A percentile compares a stretch with the other conserved stretches of the same genome.
phyloP scores from a whole-genome alignment of 2,797 vertebrate species.

The Gymnoscopelus braueri region DNA sequence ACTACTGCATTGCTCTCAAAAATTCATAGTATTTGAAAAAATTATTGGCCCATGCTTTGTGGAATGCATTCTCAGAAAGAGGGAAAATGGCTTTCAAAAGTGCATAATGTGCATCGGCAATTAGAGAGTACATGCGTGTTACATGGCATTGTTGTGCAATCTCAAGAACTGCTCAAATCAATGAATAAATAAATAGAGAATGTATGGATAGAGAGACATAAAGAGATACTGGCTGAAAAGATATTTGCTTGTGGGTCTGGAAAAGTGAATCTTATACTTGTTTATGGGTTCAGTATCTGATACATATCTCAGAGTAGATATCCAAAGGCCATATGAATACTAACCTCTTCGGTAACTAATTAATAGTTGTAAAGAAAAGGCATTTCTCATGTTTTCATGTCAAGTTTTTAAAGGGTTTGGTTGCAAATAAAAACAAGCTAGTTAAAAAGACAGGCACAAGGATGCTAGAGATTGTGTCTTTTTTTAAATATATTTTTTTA shows the following conservation, averaged over 20 bases:
- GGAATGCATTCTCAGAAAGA: slow-evolving; percentile 80
- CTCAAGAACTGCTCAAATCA: slow-evolving; percentile 82
- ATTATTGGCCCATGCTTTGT: slow-evolving; percentile 69
- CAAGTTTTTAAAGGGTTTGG: slow-evolving; percentile 12
- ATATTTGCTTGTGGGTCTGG: slow-evolving; percentile 35
- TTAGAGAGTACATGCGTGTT: slow-evolving; percentile 89
- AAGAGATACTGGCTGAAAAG: slow-evolving; percentile 48
- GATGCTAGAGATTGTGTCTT: slow-evolving; percentile 32
- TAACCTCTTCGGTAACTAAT: neutral
- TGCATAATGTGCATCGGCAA: slow-evolving; percentile 88
- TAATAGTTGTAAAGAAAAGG: neutral
- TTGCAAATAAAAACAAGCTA: slow-evolving; percentile 35
- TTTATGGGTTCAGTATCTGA: slow-evolving; percentile 21
- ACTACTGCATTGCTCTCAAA: slow-evolving; percentile 60
- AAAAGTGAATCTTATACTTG: slow-evolving; percentile 37
- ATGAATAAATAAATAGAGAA: slow-evolving; percentile 83
- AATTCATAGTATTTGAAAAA: slow-evolving; percentile 36
- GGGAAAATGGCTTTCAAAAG: slow-evolving; percentile 96
- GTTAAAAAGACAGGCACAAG: slow-evolving; percentile 27
- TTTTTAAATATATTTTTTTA: slow-evolving; percentile 23
- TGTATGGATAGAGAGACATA: slow-evolving; percentile 75
- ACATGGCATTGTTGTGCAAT: slow-evolving; percentile 86
- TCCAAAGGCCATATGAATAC: slow-evolving; percentile 14
- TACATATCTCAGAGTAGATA: slow-evolving; percentile 30
- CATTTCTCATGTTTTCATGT: neutral